Percentiles rank a stretch among this genome's conserved stretches.
Evolutionary conservation across 2,797 vertebrate genomes (phyloP).

Genomic region (Paedocypris micromegethes): DNA sequence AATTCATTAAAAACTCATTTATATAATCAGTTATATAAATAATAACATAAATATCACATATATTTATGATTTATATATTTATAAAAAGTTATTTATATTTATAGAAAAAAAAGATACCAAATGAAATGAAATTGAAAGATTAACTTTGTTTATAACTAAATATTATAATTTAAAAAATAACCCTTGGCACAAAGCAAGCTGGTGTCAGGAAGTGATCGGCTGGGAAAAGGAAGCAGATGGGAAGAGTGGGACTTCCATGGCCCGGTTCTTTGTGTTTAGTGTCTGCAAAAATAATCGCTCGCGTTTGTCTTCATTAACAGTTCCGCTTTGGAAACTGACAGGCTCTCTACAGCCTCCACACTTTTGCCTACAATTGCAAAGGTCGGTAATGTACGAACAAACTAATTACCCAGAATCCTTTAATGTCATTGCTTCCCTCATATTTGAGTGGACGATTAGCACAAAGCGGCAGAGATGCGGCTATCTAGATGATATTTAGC

Average conservation of each 20-base stretch:
- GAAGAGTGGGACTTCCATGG: conserved; percentile 32
- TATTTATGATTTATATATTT: too few relatives aligned
- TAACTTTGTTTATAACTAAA: too few relatives aligned
- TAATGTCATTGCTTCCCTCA: background rate
- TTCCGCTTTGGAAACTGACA: conserved; percentile 59
- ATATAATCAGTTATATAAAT: too few relatives aligned
- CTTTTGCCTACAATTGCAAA: conserved; percentile 64
- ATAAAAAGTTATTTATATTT: too few relatives aligned
- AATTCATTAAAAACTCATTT: too few relatives aligned
- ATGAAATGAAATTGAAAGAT: background rate
- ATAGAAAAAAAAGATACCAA: too few relatives aligned
- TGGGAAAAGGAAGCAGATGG: conserved; percentile 3
- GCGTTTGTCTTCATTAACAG: conserved; percentile 74
- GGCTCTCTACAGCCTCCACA: conserved; percentile 60
- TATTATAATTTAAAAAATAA: conserved; percentile 21
- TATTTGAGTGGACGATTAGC: too few relatives aligned
- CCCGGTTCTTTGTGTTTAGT: conserved; percentile 47
- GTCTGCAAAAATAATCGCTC: conserved; percentile 54
- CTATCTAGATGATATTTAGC: too few relatives aligned
- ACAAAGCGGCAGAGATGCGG: too few relatives aligned
- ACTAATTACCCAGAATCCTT: conserved; percentile 63
- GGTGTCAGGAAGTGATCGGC: conserved; percentile 21
- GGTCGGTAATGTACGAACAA: conserved; percentile 59
- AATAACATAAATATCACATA: too few relatives aligned
- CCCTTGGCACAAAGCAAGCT: conserved; percentile 24